Conservation (phyloP, 2,113 vertebrate species). For the Helogale parvula region DNA sequence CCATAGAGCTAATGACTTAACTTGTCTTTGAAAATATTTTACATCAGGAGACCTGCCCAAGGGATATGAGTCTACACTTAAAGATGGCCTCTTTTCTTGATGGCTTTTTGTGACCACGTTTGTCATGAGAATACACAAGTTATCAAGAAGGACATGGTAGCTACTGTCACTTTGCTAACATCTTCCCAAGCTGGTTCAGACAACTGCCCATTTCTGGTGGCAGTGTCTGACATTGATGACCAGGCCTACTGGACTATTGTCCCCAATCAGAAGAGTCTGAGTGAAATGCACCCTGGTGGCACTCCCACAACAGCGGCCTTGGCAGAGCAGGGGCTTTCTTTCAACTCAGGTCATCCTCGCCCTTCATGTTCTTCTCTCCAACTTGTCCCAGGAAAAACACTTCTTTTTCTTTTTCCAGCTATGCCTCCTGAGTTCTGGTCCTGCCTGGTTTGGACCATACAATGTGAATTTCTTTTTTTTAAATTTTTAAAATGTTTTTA, state of each 20-base stretch:
- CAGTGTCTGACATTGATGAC: not conserved
- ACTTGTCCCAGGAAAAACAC: not conserved
- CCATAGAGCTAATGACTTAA: not conserved
- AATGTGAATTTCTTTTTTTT: not conserved
- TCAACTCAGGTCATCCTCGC: not conserved
- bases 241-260: not conserved
- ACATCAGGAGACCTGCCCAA: not conserved
- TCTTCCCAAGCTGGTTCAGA: not conserved
- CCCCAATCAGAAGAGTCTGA: not conserved
- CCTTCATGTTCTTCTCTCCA: not conserved
- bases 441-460: not conserved
- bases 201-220: not conserved
- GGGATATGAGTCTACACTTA: not conserved
- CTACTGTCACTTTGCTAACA: not conserved
- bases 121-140: not conserved
- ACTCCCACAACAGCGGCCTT: not conserved
- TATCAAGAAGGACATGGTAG: not conserved
- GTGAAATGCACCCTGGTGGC: not conserved
- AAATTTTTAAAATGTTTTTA: no score
- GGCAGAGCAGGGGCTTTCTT: not conserved
- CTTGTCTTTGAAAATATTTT: not conserved
- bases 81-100: not conserved
- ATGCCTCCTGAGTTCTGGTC: not conserved
- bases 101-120: not conserved
- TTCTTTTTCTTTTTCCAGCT: not conserved